phyloP scores from a whole-genome alignment of 2,113 vertebrate genomes.

The Saguinus midas region DNA sequence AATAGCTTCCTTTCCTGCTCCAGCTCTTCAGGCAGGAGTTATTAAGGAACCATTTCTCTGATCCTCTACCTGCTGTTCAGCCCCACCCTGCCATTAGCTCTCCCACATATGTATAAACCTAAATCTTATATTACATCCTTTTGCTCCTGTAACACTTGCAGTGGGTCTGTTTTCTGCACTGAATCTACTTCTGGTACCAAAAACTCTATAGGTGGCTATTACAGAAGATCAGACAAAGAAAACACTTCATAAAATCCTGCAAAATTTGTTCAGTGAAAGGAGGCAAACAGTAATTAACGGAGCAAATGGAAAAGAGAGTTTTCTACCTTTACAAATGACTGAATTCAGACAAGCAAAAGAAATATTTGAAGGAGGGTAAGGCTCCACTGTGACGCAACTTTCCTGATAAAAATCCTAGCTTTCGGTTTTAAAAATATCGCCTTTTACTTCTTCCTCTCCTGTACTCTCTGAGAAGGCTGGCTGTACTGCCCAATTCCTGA shows the following conservation, averaged over 20 bases:
- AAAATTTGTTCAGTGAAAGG: not conserved
- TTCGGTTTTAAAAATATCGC: not conserved
- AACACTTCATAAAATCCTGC: not conserved
- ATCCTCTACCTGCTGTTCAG: not conserved
- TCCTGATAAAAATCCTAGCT: not conserved
- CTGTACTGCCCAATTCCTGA: not conserved
- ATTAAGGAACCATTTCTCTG: not conserved
- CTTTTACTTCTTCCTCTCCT: not conserved
- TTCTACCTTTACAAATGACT: conserved; percentile 16
- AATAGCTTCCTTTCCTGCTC: too few species aligned
- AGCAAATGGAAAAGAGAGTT: not conserved
- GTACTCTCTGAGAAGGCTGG: not conserved
- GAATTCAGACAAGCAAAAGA: not conserved
- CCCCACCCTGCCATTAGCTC: not conserved
- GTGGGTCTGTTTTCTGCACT: not conserved
- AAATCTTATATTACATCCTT: not conserved
- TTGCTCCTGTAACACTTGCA: not conserved
- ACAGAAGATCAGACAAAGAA: not conserved
- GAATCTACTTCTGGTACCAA: not conserved
- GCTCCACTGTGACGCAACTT: not conserved
- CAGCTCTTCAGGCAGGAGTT: not conserved
- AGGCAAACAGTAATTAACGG: not conserved
- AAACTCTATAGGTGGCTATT: not conserved
- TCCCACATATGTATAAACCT: not conserved
- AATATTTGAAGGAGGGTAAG: not conserved